Base-by-base conservation (phyloP, 1,140 invertebrate species). In the Lithobius niger region DNA sequence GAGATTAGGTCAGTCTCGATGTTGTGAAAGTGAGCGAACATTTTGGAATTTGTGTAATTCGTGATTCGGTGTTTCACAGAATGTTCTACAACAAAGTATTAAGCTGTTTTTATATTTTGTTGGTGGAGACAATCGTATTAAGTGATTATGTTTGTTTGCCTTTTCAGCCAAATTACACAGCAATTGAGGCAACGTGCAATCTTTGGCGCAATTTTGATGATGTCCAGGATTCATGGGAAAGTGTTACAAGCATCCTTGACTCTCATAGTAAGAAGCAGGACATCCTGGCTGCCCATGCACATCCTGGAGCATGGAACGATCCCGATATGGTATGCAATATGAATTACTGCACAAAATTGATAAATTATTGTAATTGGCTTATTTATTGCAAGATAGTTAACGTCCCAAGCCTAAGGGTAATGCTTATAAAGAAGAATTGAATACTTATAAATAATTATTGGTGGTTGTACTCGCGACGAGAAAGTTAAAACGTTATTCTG, bases 221-320 rank as follows among this genome's bases (percentile, higher is more conserved):
- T 66, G 94, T 97, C 54, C 57, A 93, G 69, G 91, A 95, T 67
- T 92, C 89, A 0, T 97, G 91, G 90, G 78, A 80, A 1, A 93
- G 90, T 67, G 79, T 96, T 43, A 82, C 87, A 66, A 82, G 78
- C 63, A 96, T 97, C 59, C 91, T 97, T 66, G 84, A 96, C 73
- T 95, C 90, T 69, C 97, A 93, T 71, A 91, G 87, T 28, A 84
- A 91, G 65, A 88, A 96, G 72, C 88, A 93, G 72, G 89, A 94
- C 66, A 73, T 76, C 10, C 87, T 97, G 60, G 84, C 88, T 26
- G 82, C 86, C 21, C 86, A 88, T 68, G 90, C 92, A 42, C 94
- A 91, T 15, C 94, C 93, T 2, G 93, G 94, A 13, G 86, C 90
- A 61, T 98, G 91, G 90, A 97, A 97, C 71, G 94, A 98, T 74